Evolutionary conservation across 2,113 vertebrate genomes (phyloP).

Genomic region (Halichoerus grypus): DNA sequence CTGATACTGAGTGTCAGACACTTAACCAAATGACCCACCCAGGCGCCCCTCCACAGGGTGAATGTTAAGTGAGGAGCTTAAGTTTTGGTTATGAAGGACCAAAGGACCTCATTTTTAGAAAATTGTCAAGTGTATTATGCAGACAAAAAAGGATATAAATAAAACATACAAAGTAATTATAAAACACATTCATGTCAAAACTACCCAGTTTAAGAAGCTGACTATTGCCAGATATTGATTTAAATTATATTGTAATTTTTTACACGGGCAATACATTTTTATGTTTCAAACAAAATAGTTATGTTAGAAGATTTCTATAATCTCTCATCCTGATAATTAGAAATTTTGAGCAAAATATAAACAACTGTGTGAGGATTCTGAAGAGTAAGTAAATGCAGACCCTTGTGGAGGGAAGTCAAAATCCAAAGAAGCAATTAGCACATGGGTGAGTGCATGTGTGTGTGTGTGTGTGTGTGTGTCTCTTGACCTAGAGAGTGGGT

Average conservation of each 20-base stretch:
- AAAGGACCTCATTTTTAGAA: slow-evolving; percentile 5
- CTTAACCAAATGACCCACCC: not conserved
- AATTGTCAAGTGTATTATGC: not conserved
- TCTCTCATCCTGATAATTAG: not conserved
- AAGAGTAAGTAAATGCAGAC: not conserved
- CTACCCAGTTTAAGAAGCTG: not conserved
- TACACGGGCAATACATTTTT: not conserved
- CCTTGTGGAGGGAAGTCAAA: not conserved
- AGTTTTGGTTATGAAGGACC: not conserved
- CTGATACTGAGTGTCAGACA: not conserved
- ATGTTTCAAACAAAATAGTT: slow-evolving; percentile 41
- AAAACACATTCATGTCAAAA: not conserved
- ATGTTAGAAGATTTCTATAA: not conserved
- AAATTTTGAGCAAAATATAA: not conserved
- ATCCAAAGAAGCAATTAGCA: not conserved
- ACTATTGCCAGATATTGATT: not conserved
- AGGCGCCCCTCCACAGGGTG: not conserved
- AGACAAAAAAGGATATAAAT: not conserved
- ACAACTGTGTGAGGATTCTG: not conserved
- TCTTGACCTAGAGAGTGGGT: not conserved
- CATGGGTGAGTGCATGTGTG: not conserved
- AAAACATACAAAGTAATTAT: not conserved
- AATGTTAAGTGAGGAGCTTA: not conserved
- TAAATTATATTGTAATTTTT: slow-evolving; percentile 1
- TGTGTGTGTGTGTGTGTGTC: not conserved